phyloP scores from a whole-genome alignment of 2,797 vertebrate genomes.

The Spinus pinus region DNA sequence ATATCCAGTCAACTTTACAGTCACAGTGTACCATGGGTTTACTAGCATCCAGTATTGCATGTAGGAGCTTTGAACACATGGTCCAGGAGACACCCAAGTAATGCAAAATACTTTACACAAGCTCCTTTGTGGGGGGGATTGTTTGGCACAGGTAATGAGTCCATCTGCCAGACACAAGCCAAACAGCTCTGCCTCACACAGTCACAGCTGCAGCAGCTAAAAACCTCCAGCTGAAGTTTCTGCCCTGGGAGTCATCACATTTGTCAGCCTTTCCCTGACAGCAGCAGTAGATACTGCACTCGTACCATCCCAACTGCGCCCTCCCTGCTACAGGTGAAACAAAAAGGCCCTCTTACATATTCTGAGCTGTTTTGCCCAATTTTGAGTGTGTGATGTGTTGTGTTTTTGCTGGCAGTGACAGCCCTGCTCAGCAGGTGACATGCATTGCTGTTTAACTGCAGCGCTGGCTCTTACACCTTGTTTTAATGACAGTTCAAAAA shows the following conservation, averaged over 20 bases:
- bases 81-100: not conserved
- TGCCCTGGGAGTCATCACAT: not conserved
- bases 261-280: not conserved
- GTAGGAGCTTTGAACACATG: not conserved
- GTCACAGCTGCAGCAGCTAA: not conserved
- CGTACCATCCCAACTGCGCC: not conserved
- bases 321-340: not conserved
- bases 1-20: not conserved
- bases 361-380: not conserved
- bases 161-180: not conserved
- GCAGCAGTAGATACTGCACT: accelerated
- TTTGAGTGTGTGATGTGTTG: not conserved
- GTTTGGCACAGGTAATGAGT: not conserved
- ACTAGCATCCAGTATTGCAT: not conserved
- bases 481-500: not conserved
- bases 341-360: not conserved
- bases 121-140: not conserved
- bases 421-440: not conserved
- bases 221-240: not conserved
- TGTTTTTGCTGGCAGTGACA: not conserved
- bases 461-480: not conserved
- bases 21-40: not conserved
- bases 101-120: not conserved
- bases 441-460: not conserved
- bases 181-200: not conserved